A percentile compares a stretch with the other conserved stretches of the same genome.
Conservation (phyloP, 2,797 vertebrate species). For the Hemitrygon akajei region DNA sequence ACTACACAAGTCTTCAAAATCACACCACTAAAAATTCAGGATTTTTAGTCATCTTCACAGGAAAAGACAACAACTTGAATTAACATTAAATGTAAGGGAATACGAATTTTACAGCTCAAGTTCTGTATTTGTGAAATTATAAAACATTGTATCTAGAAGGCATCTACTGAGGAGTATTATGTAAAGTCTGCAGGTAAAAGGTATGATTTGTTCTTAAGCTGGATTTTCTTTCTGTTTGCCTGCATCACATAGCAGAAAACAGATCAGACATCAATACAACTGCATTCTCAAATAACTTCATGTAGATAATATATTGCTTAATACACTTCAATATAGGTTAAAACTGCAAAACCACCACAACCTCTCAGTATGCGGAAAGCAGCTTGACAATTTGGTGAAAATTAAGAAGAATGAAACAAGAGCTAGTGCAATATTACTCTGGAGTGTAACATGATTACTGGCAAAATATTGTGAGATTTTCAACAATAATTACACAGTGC, state of each 20-base stretch:
- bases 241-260: background rate
- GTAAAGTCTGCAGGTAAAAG: background rate
- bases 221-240: background rate
- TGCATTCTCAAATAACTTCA: background rate
- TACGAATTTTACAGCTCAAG: background rate
- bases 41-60: background rate
- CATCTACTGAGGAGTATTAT: background rate
- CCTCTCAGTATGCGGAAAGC: background rate
- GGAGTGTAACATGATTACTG: background rate
- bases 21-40: background rate
- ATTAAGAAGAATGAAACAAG: background rate
- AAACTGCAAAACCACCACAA: background rate
- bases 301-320: background rate
- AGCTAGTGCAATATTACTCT: background rate
- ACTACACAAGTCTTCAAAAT: background rate
- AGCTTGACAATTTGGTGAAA: background rate
- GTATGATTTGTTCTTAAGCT: background rate
- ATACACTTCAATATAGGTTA: background rate
- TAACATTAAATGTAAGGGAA: background rate
- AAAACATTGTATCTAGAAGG: background rate
- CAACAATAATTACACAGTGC: too few relatives aligned
- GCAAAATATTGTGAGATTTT: background rate
- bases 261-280: background rate
- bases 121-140: background rate
- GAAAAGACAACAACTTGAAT: too few relatives aligned